Conservation (phyloP, 2,888 invertebrate genomes). For the Achlya flavicornis region DNA sequence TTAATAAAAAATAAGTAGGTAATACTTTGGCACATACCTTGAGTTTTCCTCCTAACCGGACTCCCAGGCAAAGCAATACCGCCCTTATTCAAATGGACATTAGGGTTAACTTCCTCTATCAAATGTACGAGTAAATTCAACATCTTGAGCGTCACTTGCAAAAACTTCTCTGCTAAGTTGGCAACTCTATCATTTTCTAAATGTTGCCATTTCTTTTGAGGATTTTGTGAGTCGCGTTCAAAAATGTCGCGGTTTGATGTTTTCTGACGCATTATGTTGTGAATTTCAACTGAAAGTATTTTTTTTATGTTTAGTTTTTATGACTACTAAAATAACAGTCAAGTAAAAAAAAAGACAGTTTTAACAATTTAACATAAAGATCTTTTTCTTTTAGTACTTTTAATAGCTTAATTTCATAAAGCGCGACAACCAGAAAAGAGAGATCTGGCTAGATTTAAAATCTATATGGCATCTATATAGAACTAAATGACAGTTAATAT, state of each 20-base stretch:
- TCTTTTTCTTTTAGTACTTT: too few species aligned
- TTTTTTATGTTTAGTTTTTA: not conserved
- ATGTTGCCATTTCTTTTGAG: slow-evolving; percentile 72
- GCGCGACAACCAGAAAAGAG: too few species aligned
- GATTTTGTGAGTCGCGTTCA: slow-evolving; percentile 62
- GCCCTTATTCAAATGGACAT: slow-evolving; percentile 73
- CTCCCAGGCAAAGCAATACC: slow-evolving; percentile 84
- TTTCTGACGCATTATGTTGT: slow-evolving; percentile 71
- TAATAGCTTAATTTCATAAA: too few species aligned
- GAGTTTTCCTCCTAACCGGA: slow-evolving; percentile 75
- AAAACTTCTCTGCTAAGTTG: slow-evolving; percentile 84
- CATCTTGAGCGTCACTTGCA: slow-evolving; percentile 87
- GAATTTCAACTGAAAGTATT: slow-evolving; percentile 69
- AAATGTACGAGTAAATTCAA: slow-evolving; percentile 90
- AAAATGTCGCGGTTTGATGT: slow-evolving; percentile 68
- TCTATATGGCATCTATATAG: too few species aligned
- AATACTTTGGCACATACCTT: too few species aligned
- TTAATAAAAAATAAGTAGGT: too few species aligned
- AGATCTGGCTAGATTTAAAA: too few species aligned
- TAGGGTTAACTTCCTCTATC: slow-evolving; percentile 87
- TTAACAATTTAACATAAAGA: too few species aligned
- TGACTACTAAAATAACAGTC: not conserved
- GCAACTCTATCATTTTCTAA: slow-evolving; percentile 71
- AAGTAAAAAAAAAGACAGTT: too few species aligned
- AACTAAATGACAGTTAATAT: too few species aligned